Base-by-base conservation (phyloP, 2,113 vertebrate genomes). In the Petrocephalus microphthalmus region DNA sequence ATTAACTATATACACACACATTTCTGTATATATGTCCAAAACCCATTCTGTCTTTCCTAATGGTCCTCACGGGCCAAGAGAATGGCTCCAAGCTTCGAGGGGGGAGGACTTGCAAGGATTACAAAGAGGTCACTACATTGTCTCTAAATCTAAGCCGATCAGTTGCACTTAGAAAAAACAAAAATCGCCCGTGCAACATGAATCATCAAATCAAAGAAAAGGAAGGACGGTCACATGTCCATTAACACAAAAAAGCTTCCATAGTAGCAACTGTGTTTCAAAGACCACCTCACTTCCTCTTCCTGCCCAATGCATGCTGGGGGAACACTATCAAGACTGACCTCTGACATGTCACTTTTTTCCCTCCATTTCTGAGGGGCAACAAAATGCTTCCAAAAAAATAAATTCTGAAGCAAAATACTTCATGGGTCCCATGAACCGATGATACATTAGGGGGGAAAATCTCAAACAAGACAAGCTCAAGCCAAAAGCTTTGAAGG, bases 81-180 rank as follows among this genome's bases (percentile, higher is more conserved):
- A 87, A 93, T 87, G 10, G 33, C 33, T 78, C 71, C 71, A 33
- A 19, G 71, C 33, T 37, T 78, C 37, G 71, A 37, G 29, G 33
- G 71, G 5, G 37, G 33, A 42, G 71, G 33, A 13, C 5, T 78
- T 78, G 13, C 71, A 19, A 42, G 71, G 71, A 91, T 92, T 93
- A 94, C 95, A 93, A 94, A 92, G 84, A 92, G 94, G 92, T 94
- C 91, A 94, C 91, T 93, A 90, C 93, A 91, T 92, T 93, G 85
- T 92, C 92, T 92, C 92, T 91, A 92, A 90, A 90, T 91, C 92
- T 91, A 92, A 93, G 93, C 88, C 86, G 92, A 94, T 93, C 92
- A 94, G 92, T 90, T 95, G 93, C 94, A 94, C 94, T 93, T 92
- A 89, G 78, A 87, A 93, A 95, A 93, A 93, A 95, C 92, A 95